Conservation (phyloP, 2,113 vertebrate genomes). For the Microcebus griseorufus region DNA sequence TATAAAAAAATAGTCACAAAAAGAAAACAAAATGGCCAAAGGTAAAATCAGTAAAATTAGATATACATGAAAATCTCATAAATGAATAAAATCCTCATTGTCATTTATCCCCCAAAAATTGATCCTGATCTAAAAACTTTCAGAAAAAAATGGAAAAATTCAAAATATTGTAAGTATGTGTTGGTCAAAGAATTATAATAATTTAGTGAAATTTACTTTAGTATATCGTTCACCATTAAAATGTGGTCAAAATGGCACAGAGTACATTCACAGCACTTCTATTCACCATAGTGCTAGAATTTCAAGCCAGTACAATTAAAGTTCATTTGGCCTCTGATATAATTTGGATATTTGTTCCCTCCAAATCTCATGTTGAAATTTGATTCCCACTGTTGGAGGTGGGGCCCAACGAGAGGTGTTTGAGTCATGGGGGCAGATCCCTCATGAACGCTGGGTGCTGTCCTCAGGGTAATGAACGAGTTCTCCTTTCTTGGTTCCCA, state of each 20-base stretch:
- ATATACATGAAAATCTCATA: background rate
- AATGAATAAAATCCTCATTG: background rate
- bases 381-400: too few species aligned
- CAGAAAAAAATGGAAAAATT: constrained; percentile 40
- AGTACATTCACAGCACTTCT: background rate
- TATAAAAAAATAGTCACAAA: background rate
- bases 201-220: constrained; percentile 1
- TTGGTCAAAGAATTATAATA: background rate
- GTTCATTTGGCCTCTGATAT: background rate
- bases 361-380: too few species aligned
- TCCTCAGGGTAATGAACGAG: too few species aligned
- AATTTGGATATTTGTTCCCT: too few species aligned
- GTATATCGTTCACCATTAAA: background rate
- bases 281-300: background rate
- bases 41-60: constrained; percentile 27
- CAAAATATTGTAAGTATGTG: background rate
- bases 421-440: too few species aligned
- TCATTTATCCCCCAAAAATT: background rate
- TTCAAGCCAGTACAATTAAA: background rate
- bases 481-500: too few species aligned
- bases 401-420: too few species aligned
- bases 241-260: background rate
- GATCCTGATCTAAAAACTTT: background rate
- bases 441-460: too few species aligned
- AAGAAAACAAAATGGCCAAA: background rate